Evolutionary conservation across 2,113 vertebrate genomes (phyloP), one percentile per base, ranked within the genome.

Genomic region (Hiodon tergisus): DNA sequence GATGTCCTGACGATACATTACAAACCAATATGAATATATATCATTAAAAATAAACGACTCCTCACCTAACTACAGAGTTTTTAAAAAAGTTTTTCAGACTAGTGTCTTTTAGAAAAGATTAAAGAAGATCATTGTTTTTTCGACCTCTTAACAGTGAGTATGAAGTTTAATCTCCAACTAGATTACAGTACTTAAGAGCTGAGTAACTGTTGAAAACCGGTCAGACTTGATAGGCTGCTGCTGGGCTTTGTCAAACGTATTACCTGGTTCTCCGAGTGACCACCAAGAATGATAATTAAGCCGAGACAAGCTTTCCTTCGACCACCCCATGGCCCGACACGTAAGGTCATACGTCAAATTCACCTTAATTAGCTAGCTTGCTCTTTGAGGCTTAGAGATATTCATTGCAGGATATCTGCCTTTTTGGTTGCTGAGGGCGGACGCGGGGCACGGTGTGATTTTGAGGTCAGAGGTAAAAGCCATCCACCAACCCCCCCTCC

Each of bases 311-410:
- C 3, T 61, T 68, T n/a, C n/a, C 6, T 67, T 7, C 14, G 10
- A 10, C 61, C 50, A 46, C 54, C 13, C 60, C 60, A 47, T 47
- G 53, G 52, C 11, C 16, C 69, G 62, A 54, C 31, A 69, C 31
- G 9, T 10, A 5, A 50, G 69, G 62, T 77, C 69, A 67, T 59
- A 72, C n/a, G 76, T 65, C 67, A 77, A 75, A 71, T 71, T 71
- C 51, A 14, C 55, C 66, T 61, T 70, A 58, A 71, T 76, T 76
- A 70, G 54, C 75, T 9, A 46, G 52, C 11, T 74, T 14, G 50
- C 71, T 63, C 68, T 63, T 63, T 63, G 16, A 5, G 31, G 58
- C 11, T 47, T 16, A 46, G n/a, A 3, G 59, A 52, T 62, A 57
- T 48, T 10, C 55, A 31, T 60, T 61, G 67, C 14, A 16, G 11